Evolutionary conservation across 2,113 vertebrate species (phyloP), one percentile per base, ranked within the genome.

Genomic region (Formicarius rufipectus): DNA sequence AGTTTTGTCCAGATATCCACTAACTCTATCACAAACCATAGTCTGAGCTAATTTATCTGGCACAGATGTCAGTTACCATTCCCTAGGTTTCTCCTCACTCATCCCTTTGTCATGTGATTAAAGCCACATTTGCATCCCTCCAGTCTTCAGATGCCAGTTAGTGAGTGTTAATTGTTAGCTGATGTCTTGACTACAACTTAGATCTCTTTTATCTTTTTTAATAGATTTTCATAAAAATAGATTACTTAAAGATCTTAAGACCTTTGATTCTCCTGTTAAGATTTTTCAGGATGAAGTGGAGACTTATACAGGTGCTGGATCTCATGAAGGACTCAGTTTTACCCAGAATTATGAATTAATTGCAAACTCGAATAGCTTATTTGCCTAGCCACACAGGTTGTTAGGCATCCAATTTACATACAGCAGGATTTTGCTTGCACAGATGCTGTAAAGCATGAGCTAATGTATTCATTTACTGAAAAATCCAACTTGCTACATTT

Each of bases 371-470:
- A 33, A 77, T 87, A 84, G 84, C 74, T 81, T 95, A 49, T 91
- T 96, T 96, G 73, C 80, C 77, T 78, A 95, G 69, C 91, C 82
- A 86, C 82, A 91, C 90, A 88, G 93, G 75, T 91, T 86, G 85
- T 78, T 85, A 88, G 50, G 82, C 75, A 68, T 88, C 55, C 33
- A 33, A 86, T 95, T 93, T 95, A 76, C 90, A 91, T 94, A 83
- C 78, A 96, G 82, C 72, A 91, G 81, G 73, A 89, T 87, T 93
- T 93, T 50, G 30, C 91, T 93, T 90, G 71, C 78, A 85, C 78
- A 91, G 84, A 87, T 62, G 72, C 75, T 90, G 85, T 71, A 71
- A 58, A 83, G 39, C 45, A 84, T 81, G 79, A 90, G 50, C 63
- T 92, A 69, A 83, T 50, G 25, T 18, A 58, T 84, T 88, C 20